Conservation (phyloP, 2,888 invertebrate genomes). For the Clepsis dumicolana region DNA sequence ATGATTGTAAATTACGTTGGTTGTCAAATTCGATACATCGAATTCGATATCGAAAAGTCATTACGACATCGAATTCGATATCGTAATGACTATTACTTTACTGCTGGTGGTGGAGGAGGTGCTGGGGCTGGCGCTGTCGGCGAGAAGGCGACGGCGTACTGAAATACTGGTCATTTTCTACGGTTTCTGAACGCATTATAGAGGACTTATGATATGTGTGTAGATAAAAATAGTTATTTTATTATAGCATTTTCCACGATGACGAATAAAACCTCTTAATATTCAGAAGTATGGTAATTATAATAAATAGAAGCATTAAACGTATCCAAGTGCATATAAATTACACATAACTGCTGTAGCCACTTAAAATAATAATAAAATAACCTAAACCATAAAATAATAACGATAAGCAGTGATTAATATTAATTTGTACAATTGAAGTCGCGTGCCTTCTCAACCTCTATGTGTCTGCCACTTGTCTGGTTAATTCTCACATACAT, state of each 20-base stretch:
- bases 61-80: too few species aligned
- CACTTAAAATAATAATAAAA: constrained; percentile 20
- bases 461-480: constrained; percentile 54
- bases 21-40: too few species aligned
- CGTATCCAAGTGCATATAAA: constrained; percentile 11
- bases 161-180: too few species aligned
- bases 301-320: background rate
- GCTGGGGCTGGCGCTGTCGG: too few species aligned
- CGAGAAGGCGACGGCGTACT: too few species aligned
- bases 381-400: constrained; percentile 14
- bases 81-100: too few species aligned
- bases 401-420: constrained; percentile 36
- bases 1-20: too few species aligned
- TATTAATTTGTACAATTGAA: constrained; percentile 38
- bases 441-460: constrained; percentile 61
- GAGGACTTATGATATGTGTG: too few species aligned
- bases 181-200: too few species aligned
- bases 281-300: background rate
- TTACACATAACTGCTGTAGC: constrained; percentile 22
- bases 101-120: too few species aligned
- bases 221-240: too few species aligned
- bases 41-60: too few species aligned
- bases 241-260: background rate
- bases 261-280: background rate
- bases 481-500: constrained; percentile 74